Evolutionary conservation across 1,140 invertebrate genomes (phyloP).

Genomic region (Gryllus bimaculatus): DNA sequence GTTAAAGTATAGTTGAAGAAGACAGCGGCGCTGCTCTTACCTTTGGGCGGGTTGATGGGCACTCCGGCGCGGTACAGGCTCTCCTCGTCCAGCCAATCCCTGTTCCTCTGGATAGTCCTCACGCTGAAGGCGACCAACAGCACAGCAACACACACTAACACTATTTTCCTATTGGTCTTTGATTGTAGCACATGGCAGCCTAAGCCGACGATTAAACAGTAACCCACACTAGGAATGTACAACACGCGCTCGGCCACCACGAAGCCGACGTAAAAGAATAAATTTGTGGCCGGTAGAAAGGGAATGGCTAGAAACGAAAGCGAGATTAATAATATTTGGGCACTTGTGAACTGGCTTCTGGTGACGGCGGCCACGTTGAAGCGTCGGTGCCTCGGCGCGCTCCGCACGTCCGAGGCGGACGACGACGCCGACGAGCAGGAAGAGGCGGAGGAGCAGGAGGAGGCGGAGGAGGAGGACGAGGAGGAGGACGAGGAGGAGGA

Average conservation of each 20-base stretch:
- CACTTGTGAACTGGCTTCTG: not conserved
- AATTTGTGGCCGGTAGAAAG: slow-evolving; percentile 88
- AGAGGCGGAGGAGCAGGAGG: not conserved
- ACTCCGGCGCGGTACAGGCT: slow-evolving; percentile 85
- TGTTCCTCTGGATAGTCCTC: slow-evolving; percentile 71
- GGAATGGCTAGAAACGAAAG: slow-evolving; percentile 75
- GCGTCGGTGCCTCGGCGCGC: not conserved
- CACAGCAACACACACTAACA: slow-evolving; percentile 40
- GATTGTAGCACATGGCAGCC: slow-evolving; percentile 43
- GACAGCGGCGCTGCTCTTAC: slow-evolving; percentile 44
- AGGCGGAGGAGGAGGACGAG: not conserved
- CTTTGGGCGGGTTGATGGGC: slow-evolving; percentile 93
- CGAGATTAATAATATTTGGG: slow-evolving; percentile 42
- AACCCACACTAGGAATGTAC: slow-evolving; percentile 92
- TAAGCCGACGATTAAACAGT: slow-evolving; percentile 76
- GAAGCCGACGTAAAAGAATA: slow-evolving; percentile 93
- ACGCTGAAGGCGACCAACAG: slow-evolving; percentile 58
- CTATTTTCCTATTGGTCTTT: slow-evolving; percentile 34
- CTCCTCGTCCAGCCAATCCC: slow-evolving; percentile 89
- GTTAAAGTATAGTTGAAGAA: not conserved
- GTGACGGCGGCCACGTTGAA: not conserved
- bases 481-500: not conserved
- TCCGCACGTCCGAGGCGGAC: not conserved
- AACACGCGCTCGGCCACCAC: slow-evolving; percentile 92
- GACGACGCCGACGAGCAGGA: not conserved